Evolutionary conservation across 2,797 vertebrate genomes (phyloP).

Genomic region (Miichthys miiuy): DNA sequence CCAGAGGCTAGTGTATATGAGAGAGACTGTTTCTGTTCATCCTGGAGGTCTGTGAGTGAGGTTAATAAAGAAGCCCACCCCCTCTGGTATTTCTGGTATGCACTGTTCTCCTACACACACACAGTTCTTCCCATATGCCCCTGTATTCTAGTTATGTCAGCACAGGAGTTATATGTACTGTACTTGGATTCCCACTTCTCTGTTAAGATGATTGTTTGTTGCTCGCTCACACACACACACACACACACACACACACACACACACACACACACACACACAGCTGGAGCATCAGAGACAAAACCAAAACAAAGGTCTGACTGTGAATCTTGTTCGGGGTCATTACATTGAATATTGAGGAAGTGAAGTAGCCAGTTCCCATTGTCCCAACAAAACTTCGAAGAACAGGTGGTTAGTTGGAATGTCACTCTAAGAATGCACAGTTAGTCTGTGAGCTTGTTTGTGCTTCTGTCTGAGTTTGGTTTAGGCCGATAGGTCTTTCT

Average conservation of each 20-base stretch:
- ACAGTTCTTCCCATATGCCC: constrained; percentile 2
- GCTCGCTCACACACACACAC: background rate
- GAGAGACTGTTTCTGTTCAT: constrained; percentile 61
- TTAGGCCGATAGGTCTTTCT: too few species aligned
- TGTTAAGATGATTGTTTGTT: background rate
- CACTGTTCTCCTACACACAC: constrained; percentile 39
- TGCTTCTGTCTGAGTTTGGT: background rate
- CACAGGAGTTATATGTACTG: constrained; percentile 5
- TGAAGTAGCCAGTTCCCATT: background rate
- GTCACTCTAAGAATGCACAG: background rate
- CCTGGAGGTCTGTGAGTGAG: constrained; percentile 64
- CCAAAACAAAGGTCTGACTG: background rate
- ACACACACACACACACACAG: background rate
- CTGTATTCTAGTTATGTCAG: constrained; percentile 3
- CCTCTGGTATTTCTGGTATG: constrained; percentile 81
- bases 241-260: background rate
- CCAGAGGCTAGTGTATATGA: constrained; percentile 52
- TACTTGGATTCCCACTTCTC: background rate
- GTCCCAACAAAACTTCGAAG: background rate
- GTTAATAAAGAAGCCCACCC: constrained; percentile 77
- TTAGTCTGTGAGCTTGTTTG: background rate
- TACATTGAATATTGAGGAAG: background rate
- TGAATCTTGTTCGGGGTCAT: background rate
- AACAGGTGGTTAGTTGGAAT: constrained; percentile 13
- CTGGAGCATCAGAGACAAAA: background rate